A percentile compares a stretch with the other conserved stretches of the same genome.
Evolutionary conservation across 1,140 invertebrate species (phyloP).

Genomic region (Eumaeus atala): DNA sequence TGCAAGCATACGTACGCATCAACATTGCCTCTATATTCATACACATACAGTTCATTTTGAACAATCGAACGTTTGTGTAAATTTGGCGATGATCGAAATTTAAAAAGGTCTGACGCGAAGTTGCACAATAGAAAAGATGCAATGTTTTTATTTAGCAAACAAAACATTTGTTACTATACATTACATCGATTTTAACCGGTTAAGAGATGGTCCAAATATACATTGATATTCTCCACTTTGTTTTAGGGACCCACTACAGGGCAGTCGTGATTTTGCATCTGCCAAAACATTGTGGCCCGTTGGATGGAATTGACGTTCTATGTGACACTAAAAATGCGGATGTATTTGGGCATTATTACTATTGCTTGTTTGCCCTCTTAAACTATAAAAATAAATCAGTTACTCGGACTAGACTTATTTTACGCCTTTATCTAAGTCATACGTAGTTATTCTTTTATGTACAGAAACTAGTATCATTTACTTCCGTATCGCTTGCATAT

Average conservation of each 20-base stretch:
- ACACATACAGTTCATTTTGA: conserved; percentile 1
- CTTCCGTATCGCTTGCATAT: too few species aligned
- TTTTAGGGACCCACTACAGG: neutral
- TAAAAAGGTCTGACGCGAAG: conserved; percentile 3
- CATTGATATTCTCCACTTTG: neutral
- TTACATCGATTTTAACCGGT: conserved; percentile 4
- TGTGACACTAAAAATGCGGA: too few species aligned
- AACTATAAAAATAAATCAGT: too few species aligned
- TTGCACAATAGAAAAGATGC: conserved; percentile 2
- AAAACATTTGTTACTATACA: conserved; percentile 1
- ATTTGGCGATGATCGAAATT: neutral
- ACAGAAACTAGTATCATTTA: too few species aligned
- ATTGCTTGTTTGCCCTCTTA: too few species aligned
- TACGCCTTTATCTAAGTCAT: too few species aligned
- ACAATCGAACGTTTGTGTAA: neutral
- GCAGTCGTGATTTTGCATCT: too few species aligned
- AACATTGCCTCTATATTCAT: neutral
- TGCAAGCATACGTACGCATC: neutral
- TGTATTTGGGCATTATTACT: too few species aligned
- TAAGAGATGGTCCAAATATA: neutral
- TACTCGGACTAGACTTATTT: too few species aligned
- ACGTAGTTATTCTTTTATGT: too few species aligned
- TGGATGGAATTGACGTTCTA: too few species aligned
- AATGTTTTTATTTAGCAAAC: conserved; percentile 1
- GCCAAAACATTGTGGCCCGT: too few species aligned